Conservation (phyloP, 2,113 vertebrate genomes). For the Rana temporaria region DNA sequence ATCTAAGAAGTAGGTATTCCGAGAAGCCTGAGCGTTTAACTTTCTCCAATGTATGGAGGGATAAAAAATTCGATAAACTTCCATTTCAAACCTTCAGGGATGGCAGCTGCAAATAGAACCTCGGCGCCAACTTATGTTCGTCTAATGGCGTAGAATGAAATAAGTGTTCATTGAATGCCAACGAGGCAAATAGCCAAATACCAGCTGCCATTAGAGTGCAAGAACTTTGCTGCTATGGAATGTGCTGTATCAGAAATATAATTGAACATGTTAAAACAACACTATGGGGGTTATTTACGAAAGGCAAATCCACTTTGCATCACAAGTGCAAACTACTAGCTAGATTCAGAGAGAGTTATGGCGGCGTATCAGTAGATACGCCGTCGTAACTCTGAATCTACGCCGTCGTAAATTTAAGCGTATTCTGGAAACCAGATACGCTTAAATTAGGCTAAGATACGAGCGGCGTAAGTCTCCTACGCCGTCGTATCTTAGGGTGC, state of each 20-base stretch:
- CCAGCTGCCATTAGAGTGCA: not conserved
- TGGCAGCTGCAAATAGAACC: not conserved
- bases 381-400: too few species aligned
- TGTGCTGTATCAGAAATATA: not conserved
- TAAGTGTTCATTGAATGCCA: slow-evolving; percentile 1
- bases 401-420: too few species aligned
- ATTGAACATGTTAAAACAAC: not conserved
- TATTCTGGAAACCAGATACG: too few species aligned
- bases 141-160: slow-evolving; percentile 13
- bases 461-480: too few species aligned
- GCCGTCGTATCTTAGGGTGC: too few species aligned
- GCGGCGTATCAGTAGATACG: too few species aligned
- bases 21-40: not conserved
- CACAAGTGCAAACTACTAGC: too few species aligned
- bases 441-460: too few species aligned
- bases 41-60: slow-evolving; percentile 53
- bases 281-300: too few species aligned
- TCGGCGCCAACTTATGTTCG: slow-evolving; percentile 21
- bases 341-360: too few species aligned
- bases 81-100: slow-evolving; percentile 29
- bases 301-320: too few species aligned
- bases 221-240: not conserved
- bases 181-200: slow-evolving; percentile 23
- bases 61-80: slow-evolving; percentile 58
- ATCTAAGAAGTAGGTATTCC: slow-evolving; percentile 59